Evolutionary conservation across 2,113 vertebrate genomes (phyloP).

Genomic region (Phainopepla nitens): DNA sequence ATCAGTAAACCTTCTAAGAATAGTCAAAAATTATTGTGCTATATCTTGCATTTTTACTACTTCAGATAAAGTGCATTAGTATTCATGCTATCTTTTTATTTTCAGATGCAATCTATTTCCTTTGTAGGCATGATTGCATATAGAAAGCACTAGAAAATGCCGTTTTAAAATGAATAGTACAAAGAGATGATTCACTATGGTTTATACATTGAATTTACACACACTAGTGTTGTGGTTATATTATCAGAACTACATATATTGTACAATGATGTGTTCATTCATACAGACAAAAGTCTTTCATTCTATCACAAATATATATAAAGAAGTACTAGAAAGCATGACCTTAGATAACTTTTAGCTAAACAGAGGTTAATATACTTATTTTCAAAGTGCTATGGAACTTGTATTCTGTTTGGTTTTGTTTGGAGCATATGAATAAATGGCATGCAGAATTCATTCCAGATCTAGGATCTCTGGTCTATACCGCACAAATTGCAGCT

Average conservation of each 20-base stretch:
- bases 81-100: neutral
- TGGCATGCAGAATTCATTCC: neutral
- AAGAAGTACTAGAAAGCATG: conserved; percentile 12
- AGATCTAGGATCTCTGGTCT: neutral
- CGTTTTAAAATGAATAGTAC: neutral
- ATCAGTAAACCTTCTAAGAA: neutral
- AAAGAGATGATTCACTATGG: conserved; percentile 12
- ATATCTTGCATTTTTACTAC: neutral
- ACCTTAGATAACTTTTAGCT: neutral
- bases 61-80: neutral
- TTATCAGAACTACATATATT: conserved; percentile 19
- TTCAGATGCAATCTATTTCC: neutral
- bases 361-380: neutral
- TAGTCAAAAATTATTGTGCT: neutral
- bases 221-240: conserved; percentile 36
- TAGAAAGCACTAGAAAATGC: neutral
- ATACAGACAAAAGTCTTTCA: conserved; percentile 5
- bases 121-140: neutral
- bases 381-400: conserved; percentile 42
- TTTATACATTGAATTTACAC: conserved; percentile 22
- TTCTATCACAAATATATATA: conserved; percentile 46
- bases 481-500: neutral
- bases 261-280: conserved; percentile 19
- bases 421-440: neutral
- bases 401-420: neutral